Evolutionary conservation across 2,113 vertebrate genomes (phyloP).

Genomic region (Etia nguti): DNA sequence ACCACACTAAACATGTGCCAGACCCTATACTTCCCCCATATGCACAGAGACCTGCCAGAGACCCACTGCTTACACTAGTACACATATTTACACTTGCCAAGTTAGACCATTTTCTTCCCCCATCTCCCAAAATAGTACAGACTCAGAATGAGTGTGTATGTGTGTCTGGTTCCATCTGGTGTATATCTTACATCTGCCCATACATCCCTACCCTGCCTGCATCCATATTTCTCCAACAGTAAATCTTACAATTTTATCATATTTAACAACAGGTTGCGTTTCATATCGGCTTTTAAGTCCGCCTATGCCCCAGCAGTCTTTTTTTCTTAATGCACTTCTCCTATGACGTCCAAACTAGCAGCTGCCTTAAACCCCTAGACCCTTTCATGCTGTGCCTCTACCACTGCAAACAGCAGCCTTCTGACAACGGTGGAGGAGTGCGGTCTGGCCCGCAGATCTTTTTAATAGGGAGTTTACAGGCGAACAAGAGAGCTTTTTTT

Average conservation of each 20-base stretch:
- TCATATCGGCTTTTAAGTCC: slow-evolving; percentile 11
- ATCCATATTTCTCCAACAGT: background rate
- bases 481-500: slow-evolving; percentile 8
- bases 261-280: slow-evolving; percentile 38
- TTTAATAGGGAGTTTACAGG: slow-evolving; percentile 48
- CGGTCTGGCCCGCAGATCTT: slow-evolving; percentile 30
- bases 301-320: background rate
- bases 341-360: slow-evolving; percentile 50
- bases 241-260: slow-evolving; percentile 28
- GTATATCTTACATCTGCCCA: slow-evolving; percentile 41
- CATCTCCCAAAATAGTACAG: slow-evolving; percentile 53
- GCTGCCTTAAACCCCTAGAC: slow-evolving; percentile 55
- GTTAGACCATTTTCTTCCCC: slow-evolving; percentile 42
- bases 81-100: slow-evolving; percentile 53
- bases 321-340: slow-evolving; percentile 36
- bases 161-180: slow-evolving; percentile 46
- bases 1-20: slow-evolving; percentile 44
- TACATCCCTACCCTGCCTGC: slow-evolving; percentile 22
- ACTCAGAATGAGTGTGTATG: slow-evolving; percentile 5
- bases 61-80: slow-evolving; percentile 37
- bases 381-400: slow-evolving; percentile 28
- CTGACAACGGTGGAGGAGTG: slow-evolving; percentile 24
- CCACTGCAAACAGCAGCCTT: slow-evolving; percentile 43
- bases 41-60: slow-evolving; percentile 21
- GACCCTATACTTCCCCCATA: slow-evolving; percentile 53